Evolutionary conservation across 2,797 vertebrate genomes (phyloP).

Genomic region (Oreonectes daqikongensis): DNA sequence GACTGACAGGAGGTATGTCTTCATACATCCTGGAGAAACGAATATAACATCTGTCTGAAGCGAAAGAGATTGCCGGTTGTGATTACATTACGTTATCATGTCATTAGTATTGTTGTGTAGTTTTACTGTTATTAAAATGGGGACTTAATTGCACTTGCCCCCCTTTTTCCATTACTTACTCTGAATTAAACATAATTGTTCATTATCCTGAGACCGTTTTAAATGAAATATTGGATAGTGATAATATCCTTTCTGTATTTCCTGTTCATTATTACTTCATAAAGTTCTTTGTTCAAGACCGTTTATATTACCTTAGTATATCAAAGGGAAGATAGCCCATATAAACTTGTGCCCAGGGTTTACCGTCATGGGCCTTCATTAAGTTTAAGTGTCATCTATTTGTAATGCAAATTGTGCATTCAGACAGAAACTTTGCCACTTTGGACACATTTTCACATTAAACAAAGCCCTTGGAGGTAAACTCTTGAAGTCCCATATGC

Average conservation of each 20-base stretch:
- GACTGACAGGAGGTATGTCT: conserved; percentile 37
- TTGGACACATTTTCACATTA: conserved; percentile 21
- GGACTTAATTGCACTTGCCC: conserved; percentile 17
- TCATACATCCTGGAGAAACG: not conserved
- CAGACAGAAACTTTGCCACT: not conserved
- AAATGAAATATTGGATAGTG: conserved; percentile 20
- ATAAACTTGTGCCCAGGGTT: conserved; percentile 6
- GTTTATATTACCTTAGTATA: not conserved
- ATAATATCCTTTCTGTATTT: conserved; percentile 23
- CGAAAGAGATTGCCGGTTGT: not conserved
- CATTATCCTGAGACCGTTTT: conserved; percentile 28
- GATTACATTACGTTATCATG: conserved; percentile 18
- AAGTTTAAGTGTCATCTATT: conserved; percentile 15
- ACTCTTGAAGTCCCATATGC: not conserved
- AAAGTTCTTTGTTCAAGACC: conserved; percentile 11
- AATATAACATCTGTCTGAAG: conserved; percentile 1
- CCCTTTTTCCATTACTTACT: conserved; percentile 32
- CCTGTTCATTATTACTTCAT: conserved; percentile 40
- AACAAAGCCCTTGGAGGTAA: conserved; percentile 22
- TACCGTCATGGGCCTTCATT: conserved; percentile 7
- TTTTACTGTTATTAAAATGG: conserved; percentile 5
- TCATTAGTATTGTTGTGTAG: conserved; percentile 13
- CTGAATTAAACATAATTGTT: conserved; percentile 37
- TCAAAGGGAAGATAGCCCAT: not conserved
- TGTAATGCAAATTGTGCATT: conserved; percentile 27